Conservation (phyloP, 2,113 vertebrate species). For the Psettodes erumei region DNA sequence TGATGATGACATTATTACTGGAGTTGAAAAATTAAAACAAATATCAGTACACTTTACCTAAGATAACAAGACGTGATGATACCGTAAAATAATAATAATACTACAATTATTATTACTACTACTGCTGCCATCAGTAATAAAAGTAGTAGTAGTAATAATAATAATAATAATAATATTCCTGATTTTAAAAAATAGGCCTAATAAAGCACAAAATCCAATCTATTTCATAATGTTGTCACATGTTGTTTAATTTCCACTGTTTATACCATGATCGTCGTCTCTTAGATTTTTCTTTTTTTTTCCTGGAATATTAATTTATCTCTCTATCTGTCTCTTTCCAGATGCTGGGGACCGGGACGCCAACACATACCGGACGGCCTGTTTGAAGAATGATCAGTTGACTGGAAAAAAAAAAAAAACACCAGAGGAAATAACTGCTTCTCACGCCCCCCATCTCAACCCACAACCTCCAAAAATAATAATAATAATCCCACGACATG, state of each 20-base stretch:
- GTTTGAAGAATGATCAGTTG: slow-evolving; percentile 61
- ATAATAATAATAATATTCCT: neutral
- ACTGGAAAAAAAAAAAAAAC: slow-evolving; percentile 46
- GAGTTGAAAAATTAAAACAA: neutral
- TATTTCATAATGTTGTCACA: no score
- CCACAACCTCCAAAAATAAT: no score
- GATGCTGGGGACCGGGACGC: slow-evolving; percentile 31
- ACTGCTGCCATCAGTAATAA: no score
- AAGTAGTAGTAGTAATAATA: neutral
- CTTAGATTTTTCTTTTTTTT: no score
- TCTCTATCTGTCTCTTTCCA: slow-evolving; percentile 18
- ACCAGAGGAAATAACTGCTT: slow-evolving; percentile 22
- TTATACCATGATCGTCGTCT: slow-evolving; percentile 21
- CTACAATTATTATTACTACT: no score
- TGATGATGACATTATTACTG: neutral
- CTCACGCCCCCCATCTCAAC: no score
- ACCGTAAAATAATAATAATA: neutral
- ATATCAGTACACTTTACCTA: neutral
- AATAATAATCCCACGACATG: slow-evolving; percentile 53
- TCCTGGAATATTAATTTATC: neutral
- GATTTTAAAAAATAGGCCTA: slow-evolving; percentile 3
- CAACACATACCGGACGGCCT: slow-evolving; percentile 50
- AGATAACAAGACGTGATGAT: neutral
- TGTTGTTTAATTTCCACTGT: neutral
- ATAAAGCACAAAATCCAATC: no score